Conservation (phyloP, 2,888 invertebrate species). For the Nasonovia ribisnigri region DNA sequence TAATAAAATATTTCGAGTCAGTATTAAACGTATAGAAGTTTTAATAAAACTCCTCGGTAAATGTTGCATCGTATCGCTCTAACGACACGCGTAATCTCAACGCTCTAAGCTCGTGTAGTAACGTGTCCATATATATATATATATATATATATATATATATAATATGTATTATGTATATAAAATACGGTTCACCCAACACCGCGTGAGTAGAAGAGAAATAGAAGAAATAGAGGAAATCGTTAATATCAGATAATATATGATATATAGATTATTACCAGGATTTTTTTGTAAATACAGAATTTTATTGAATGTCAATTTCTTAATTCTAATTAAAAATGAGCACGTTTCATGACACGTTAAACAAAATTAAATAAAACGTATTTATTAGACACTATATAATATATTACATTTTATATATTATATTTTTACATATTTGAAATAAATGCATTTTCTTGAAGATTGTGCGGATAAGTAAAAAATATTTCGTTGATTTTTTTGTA, state of each 20-base stretch:
- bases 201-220: too few species aligned
- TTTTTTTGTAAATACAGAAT: background rate
- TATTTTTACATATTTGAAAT: background rate
- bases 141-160: background rate
- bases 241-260: background rate
- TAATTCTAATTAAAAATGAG: background rate
- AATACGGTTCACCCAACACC: too few species aligned
- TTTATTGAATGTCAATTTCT: background rate
- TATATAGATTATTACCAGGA: background rate
- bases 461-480: background rate
- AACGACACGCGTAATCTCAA: background rate
- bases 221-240: too few species aligned
- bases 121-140: background rate
- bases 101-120: background rate
- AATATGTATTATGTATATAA: background rate
- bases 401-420: too few species aligned
- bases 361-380: background rate
- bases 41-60: slow-evolving; percentile 17
- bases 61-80: background rate
- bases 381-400: background rate
- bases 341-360: background rate
- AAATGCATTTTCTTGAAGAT: background rate
- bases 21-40: background rate
- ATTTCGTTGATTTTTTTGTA: background rate
- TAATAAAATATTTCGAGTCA: slow-evolving; percentile 7